These are phyloP conservation scores for Dinocampus coccinellae DNA, from an alignment of 2,888 invertebrate species.

Conservation along the genomic window DNA sequence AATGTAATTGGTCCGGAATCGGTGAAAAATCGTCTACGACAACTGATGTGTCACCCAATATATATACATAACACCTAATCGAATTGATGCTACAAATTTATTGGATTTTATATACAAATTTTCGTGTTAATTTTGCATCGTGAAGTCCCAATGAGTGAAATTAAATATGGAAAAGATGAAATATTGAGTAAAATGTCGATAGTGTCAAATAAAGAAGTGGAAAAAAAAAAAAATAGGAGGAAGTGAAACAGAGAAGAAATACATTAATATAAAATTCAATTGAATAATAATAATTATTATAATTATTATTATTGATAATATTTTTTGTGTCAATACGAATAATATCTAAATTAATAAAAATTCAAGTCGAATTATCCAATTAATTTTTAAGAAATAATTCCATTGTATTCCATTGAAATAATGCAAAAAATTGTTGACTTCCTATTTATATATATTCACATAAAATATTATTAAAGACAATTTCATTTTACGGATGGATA, in stretches of 20 bases:
- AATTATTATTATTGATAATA: too few relatives aligned
- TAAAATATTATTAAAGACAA: background rate
- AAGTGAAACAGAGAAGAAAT: background rate
- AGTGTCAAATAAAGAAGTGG: background rate
- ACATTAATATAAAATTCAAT: too few relatives aligned
- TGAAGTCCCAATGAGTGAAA: background rate
- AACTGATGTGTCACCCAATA: slow-evolving; percentile 12
- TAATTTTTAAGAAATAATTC: too few relatives aligned
- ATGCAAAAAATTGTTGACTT: too few relatives aligned
- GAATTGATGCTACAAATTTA: slow-evolving; percentile 3
- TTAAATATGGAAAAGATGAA: background rate
- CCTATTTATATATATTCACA: too few relatives aligned
- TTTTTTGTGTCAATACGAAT: too few relatives aligned
- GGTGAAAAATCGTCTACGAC: slow-evolving; percentile 54
- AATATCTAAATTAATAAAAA: too few relatives aligned
- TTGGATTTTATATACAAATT: slow-evolving; percentile 19
- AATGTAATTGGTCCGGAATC: slow-evolving; percentile 60
- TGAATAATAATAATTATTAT: too few relatives aligned
- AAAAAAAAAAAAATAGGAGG: background rate
- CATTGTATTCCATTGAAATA: too few relatives aligned
- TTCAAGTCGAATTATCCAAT: too few relatives aligned
- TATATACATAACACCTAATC: background rate
- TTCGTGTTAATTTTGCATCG: background rate
- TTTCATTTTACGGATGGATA: too few relatives aligned
- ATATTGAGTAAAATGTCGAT: background rate